Evolutionary conservation across 1,140 invertebrate species (phyloP), one percentile per base, ranked within the genome.

Genomic region (Hyles euphorbiae): DNA sequence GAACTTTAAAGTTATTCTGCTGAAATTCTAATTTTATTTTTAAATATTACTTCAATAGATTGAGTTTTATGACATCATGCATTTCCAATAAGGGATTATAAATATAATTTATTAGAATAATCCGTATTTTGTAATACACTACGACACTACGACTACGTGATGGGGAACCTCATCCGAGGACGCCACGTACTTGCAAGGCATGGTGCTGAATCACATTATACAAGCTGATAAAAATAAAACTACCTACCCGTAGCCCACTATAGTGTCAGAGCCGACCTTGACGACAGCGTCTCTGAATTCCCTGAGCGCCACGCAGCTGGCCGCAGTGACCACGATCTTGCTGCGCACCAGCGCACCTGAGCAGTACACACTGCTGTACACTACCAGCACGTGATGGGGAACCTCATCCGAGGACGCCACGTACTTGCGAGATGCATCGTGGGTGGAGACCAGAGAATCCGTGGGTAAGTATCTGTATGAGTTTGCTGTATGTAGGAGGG

Each of bases 311-410:
- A 78, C 53, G 43, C 75, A 80, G 12, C 65, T 74, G 1, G 77
- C 77, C 0, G 62, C 60, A 0, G 71, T 78, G 3, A 80, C 33
- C 0, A 74, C 68, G 3, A 70, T 60, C 44, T 61, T 62, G 43
- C 75, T 78, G 46, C 56, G 45, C n/a, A 80, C 54, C 9, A 80
- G 40, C 10, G 49, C 56, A 3, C 75, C 77, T 2, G 75, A 77
- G 40, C 77, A 80, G 55, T 68, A 79, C n/a, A 60, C 56, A 11
- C 48, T 60, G 32, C 34, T 64, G 50, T 77, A 72, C 7, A 70
- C 65, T 11, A 79, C 58, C 32, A 80, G 60, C 7, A 63, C 69
- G n/a, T 74, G 74, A 47, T 68, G 63, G 3, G 74, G 74, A 2
- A 68, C 44, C 7, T 61, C 62, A 2, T n/a, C 32, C 5, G 62